phyloP scores from a whole-genome alignment of 2,113 vertebrate species.

The Sitta europaea region DNA sequence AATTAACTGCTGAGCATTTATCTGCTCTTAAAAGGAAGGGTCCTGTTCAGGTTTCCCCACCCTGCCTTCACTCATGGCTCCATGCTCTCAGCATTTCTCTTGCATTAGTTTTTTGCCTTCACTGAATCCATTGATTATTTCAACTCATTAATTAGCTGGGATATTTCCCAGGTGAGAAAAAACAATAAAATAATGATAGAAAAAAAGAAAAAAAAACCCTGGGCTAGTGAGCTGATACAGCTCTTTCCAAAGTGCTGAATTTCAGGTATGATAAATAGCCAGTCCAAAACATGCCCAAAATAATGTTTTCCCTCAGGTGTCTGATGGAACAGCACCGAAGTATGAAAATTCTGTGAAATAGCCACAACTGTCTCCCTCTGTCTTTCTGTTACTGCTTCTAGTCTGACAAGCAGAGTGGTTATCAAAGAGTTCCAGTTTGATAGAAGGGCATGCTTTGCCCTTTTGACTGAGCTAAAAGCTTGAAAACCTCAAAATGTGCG shows the following conservation, averaged over 20 bases:
- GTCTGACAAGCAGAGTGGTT: background rate
- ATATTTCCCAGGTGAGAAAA: background rate
- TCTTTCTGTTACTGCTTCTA: background rate
- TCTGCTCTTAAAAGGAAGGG: background rate
- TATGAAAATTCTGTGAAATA: background rate
- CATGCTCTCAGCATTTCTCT: background rate
- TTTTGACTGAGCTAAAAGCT: background rate
- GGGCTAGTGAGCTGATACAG: background rate
- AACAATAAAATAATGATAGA: background rate
- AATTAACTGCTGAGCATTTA: background rate
- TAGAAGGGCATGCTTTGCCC: background rate
- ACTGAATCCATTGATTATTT: background rate
- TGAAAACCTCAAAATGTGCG: fast-evolving
- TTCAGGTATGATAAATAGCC: background rate
- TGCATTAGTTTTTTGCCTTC: background rate
- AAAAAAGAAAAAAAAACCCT: background rate
- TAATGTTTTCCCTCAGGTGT: background rate
- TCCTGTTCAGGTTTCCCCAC: background rate
- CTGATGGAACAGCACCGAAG: background rate
- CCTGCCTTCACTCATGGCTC: background rate
- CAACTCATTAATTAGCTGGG: background rate
- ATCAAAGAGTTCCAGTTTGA: background rate
- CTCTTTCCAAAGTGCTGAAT: background rate
- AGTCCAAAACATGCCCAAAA: background rate
- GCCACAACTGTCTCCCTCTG: background rate